Evolutionary conservation across 2,797 vertebrate species (phyloP).

Genomic region (Rhinatrema bivittatum): DNA sequence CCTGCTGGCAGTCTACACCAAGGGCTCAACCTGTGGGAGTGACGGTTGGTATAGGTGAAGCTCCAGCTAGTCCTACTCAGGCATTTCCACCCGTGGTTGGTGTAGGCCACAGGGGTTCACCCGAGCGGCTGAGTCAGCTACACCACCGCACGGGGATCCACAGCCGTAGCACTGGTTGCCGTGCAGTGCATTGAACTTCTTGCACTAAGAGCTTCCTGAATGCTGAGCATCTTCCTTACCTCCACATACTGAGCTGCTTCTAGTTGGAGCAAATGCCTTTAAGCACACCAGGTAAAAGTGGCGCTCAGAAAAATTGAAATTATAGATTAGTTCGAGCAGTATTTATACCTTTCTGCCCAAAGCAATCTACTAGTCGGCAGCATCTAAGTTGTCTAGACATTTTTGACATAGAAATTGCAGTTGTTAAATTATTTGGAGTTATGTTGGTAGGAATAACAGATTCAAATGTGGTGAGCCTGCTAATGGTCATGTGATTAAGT

Average conservation of each 20-base stretch:
- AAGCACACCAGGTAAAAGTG: too few species aligned
- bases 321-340: accelerated
- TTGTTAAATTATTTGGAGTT: conserved; percentile 6
- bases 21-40: too few species aligned
- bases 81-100: too few species aligned
- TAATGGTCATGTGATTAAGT: not conserved
- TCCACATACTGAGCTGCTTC: not conserved
- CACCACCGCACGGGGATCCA: too few species aligned
- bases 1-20: too few species aligned
- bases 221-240: not conserved
- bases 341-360: not conserved
- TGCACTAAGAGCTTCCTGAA: too few species aligned
- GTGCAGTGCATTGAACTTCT: too few species aligned
- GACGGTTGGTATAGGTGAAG: too few species aligned
- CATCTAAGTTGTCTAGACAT: not conserved
- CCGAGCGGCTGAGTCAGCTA: too few species aligned
- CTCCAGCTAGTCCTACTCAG: too few species aligned
- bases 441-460: accelerated
- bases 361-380: not conserved
- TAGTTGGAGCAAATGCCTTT: not conserved
- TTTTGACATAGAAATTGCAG: conserved; percentile 3
- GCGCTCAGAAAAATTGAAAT: not conserved
- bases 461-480: conserved; percentile 2
- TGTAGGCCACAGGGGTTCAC: too few species aligned
- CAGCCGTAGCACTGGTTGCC: too few species aligned